Percentiles rank a stretch among this genome's conserved stretches.
phyloP scores from a whole-genome alignment of 92 coral and sea anemone species.

The Ricordea florida region DNA sequence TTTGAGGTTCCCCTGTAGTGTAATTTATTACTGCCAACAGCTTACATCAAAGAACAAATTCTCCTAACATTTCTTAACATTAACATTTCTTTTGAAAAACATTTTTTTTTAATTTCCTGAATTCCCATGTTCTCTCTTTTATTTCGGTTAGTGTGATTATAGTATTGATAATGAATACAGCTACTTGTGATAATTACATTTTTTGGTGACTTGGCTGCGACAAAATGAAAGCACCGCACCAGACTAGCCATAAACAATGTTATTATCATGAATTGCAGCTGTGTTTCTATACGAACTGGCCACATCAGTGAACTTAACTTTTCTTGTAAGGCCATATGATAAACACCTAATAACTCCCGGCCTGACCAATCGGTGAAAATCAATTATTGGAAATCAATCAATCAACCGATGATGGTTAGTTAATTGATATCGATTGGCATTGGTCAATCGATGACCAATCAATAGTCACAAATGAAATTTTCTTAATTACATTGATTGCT shows the following conservation, averaged over 20 bases:
- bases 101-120: background rate
- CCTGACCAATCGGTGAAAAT: too few relatives aligned
- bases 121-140: slow-evolving; percentile 19
- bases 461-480: too few relatives aligned
- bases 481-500: too few relatives aligned
- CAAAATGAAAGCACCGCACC: background rate
- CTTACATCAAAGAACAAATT: slow-evolving; percentile 3
- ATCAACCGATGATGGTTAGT: too few relatives aligned
- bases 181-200: too few relatives aligned
- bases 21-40: background rate
- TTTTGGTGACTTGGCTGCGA: background rate
- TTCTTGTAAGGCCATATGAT: background rate
- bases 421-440: too few relatives aligned
- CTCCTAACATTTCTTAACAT: slow-evolving; percentile 4
- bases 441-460: too few relatives aligned
- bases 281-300: too few relatives aligned
- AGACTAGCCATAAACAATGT: slow-evolving; percentile 9
- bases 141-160: slow-evolving; percentile 9
- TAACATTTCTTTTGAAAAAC: too few relatives aligned
- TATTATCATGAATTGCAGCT: background rate
- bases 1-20: background rate
- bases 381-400: too few relatives aligned
- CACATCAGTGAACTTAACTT: background rate
- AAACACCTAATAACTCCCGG: too few relatives aligned
- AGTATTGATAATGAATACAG: slow-evolving; percentile 5